Percentiles rank a stretch among this genome's conserved stretches.
Conservation (phyloP, 30 jellyfish, hydroid and myxozoan genomes). For the Catostylus mosaicus region DNA sequence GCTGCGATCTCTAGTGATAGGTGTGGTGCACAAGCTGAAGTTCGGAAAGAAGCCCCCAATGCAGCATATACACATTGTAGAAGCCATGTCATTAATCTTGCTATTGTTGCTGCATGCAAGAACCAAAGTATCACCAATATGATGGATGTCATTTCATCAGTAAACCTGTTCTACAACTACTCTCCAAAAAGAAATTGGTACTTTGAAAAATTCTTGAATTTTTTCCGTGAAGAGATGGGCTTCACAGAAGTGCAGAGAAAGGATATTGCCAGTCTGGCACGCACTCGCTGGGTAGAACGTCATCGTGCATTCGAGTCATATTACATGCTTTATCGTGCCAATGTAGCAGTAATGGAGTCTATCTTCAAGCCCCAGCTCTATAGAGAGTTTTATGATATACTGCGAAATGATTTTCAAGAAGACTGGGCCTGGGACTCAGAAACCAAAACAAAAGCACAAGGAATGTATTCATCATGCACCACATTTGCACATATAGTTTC, state of each 20-base stretch:
- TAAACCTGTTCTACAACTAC: slow-evolving; percentile 29
- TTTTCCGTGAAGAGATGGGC: slow-evolving; percentile 28
- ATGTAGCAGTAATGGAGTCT: slow-evolving; percentile 46
- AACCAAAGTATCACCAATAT: slow-evolving; percentile 39
- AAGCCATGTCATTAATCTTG: slow-evolving; percentile 47
- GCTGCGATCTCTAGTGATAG: slow-evolving; percentile 55
- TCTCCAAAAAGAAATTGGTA: slow-evolving; percentile 42
- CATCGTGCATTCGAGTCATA: slow-evolving; percentile 55
- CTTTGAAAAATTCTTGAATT: slow-evolving; percentile 32
- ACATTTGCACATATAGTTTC: slow-evolving; percentile 45
- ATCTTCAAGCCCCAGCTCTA: slow-evolving; percentile 44
- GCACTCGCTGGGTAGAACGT: slow-evolving; percentile 55
- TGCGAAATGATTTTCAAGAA: slow-evolving; percentile 28
- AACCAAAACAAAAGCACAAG: slow-evolving; percentile 41
- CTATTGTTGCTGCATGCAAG: slow-evolving; percentile 48
- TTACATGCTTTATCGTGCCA: no score
- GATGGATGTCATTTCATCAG: slow-evolving; percentile 32
- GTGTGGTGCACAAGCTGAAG: slow-evolving; percentile 48
- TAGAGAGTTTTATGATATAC: slow-evolving; percentile 33
- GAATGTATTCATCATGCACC: slow-evolving; percentile 34
- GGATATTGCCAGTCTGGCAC: slow-evolving; percentile 33
- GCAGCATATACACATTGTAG: slow-evolving; percentile 59
- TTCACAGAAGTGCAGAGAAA: slow-evolving; percentile 33
- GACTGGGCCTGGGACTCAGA: slow-evolving; percentile 61
- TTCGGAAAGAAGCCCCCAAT: slow-evolving; percentile 47